Percentiles rank a stretch among this genome's conserved stretches.
These are phyloP conservation scores for Dolichomitus sp. DNA, from an alignment of 2,888 invertebrate genomes.

Conservation along the genomic window DNA sequence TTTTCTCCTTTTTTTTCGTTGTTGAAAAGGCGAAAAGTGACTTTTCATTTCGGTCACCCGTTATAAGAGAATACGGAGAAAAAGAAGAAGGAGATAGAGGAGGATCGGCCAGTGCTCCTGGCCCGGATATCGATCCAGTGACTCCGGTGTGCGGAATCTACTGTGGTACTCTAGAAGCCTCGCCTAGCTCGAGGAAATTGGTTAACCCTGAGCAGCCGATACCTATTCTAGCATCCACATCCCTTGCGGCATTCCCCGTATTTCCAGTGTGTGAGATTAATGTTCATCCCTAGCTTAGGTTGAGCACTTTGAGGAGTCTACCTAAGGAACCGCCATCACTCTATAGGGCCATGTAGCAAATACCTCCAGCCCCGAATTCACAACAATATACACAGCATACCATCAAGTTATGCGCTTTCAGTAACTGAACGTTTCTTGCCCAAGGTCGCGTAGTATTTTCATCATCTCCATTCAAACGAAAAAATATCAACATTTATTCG, in stretches of 20 bases:
- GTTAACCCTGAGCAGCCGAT: slow-evolving; percentile 37
- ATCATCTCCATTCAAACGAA: no score
- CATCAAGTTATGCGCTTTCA: background rate
- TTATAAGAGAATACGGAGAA: slow-evolving; percentile 16
- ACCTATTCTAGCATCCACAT: slow-evolving; percentile 9
- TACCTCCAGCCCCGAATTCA: background rate
- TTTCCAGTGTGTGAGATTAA: slow-evolving; percentile 5
- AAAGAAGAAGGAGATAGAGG: slow-evolving; percentile 4
- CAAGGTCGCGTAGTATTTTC: no score
- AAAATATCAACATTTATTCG: no score
- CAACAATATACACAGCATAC: background rate
- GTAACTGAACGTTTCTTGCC: background rate
- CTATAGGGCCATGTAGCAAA: background rate
- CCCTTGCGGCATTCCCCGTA: background rate
- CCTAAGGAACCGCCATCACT: background rate
- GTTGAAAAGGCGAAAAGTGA: slow-evolving; percentile 17
- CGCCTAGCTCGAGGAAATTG: slow-evolving; percentile 39
- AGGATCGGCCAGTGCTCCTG: slow-evolving; percentile 63
- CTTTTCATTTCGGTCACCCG: slow-evolving; percentile 45
- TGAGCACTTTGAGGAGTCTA: background rate
- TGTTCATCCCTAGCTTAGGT: background rate
- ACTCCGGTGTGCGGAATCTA: slow-evolving; percentile 30
- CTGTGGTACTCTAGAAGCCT: background rate
- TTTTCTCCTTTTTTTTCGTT: background rate
- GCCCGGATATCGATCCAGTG: slow-evolving; percentile 65